Conservation (phyloP, 2,888 invertebrate species). For the Harpalus rufipes region DNA sequence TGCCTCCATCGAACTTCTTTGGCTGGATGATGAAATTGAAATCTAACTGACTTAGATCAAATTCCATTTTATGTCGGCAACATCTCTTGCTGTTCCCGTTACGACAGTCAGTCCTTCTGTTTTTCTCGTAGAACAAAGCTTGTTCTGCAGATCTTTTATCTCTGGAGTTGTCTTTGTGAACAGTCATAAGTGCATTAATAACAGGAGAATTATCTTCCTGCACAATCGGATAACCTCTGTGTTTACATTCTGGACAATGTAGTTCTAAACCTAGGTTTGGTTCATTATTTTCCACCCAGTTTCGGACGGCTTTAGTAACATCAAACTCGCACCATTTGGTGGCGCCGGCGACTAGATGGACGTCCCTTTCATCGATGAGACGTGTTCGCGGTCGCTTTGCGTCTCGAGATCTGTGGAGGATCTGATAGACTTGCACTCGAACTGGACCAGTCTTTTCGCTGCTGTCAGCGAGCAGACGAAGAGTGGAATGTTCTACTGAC, state of each 20-base stretch:
- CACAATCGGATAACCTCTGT: slow-evolving; percentile 74
- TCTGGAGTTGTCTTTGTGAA: slow-evolving; percentile 35
- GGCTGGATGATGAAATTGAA: slow-evolving; percentile 84
- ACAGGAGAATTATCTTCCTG: slow-evolving; percentile 71
- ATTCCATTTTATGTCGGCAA: slow-evolving; percentile 82
- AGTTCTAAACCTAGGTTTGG: slow-evolving; percentile 80
- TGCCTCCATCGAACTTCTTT: slow-evolving; percentile 85
- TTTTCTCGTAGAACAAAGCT: slow-evolving; percentile 73
- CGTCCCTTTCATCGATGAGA: slow-evolving; percentile 74
- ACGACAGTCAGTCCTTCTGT: slow-evolving; percentile 79
- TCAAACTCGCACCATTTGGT: slow-evolving; percentile 83
- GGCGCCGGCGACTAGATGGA: slow-evolving; percentile 74
- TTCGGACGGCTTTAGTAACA: slow-evolving; percentile 78
- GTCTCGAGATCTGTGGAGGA: slow-evolving; percentile 70
- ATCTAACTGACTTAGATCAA: slow-evolving; percentile 72
- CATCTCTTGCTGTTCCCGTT: slow-evolving; percentile 80
- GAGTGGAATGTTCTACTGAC: slow-evolving; percentile 77
- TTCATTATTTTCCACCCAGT: slow-evolving; percentile 76
- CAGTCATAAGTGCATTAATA: slow-evolving; percentile 67
- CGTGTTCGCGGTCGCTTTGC: slow-evolving; percentile 73
- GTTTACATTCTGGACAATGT: slow-evolving; percentile 78
- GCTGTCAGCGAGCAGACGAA: slow-evolving; percentile 76
- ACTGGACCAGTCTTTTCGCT: slow-evolving; percentile 70
- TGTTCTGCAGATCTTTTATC: slow-evolving; percentile 67
- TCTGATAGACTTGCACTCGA: slow-evolving; percentile 74